Base-by-base conservation (phyloP, 2,113 vertebrate genomes). In the Bos javanicus region DNA sequence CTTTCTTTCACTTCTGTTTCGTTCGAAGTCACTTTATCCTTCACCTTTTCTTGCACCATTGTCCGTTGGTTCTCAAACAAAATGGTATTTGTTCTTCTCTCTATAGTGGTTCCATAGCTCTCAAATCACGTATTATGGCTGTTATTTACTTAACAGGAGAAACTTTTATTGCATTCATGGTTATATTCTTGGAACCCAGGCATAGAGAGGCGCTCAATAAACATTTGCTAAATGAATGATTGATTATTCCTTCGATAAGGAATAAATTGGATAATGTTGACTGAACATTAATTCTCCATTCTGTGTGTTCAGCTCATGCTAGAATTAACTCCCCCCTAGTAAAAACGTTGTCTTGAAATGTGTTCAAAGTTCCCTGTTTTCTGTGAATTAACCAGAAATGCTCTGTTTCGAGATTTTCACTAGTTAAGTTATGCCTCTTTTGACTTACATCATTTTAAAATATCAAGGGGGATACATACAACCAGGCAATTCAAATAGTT, bases 131-230 rank as follows among this genome's bases (percentile, higher is more conserved):
- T 0, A 11, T 2, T 6, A 7, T 6, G 5, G 36, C 9, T 76
- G 4, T 16, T 48, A 2, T 11, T 13, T 28, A 30, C 36, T 19
- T 14, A 23, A 5, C 6, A 26, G 28, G 16, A 74, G 46, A 71
- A 2, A 2, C 19, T 64, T 56, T 4, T 36, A 15, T 36, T 9
- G 2, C 14, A 8, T 5, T 56, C 9, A 1, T 10, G 11, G 6
- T 17, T 33, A 13, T 60, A 23, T 48, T 28, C 19, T 36, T 52
- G 25, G 57, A 57, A 25, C 7, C 74, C 36, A 9, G 46, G 15
- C 3, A 0, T 28, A 4, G 5, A 23, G 3, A 56, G 19, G 17
- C 5, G 21, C 3, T 15, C 59, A 11, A 0, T 5, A 4, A 36
- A 12, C 21, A 2, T 26, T 26, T 36, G 8, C 17, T 67, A 67